A percentile compares a stretch with the other conserved stretches of the same genome.
Evolutionary conservation across 2,113 vertebrate genomes (phyloP).

Genomic region (Chunga burmeisteri): DNA sequence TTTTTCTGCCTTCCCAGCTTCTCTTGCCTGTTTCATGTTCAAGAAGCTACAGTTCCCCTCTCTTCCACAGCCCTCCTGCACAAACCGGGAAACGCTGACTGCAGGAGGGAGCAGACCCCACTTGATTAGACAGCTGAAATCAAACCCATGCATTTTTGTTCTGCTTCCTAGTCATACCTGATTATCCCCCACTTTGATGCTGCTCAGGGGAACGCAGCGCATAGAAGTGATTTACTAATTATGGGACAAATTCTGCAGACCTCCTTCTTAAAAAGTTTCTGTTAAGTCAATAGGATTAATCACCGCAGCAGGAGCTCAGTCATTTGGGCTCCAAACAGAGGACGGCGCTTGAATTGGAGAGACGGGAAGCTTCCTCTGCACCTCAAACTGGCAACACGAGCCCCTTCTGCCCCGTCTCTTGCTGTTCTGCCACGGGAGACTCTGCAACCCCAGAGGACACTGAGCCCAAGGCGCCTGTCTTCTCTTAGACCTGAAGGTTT

Average conservation of each 20-base stretch:
- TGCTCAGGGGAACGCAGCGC: neutral
- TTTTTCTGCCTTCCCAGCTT: neutral
- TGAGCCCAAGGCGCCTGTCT: rapidly evolving
- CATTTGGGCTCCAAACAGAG: neutral
- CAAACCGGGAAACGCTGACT: neutral
- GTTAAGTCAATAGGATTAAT: constrained; percentile 38
- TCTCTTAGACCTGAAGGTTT: neutral
- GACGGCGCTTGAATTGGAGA: neutral
- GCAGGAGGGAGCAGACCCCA: neutral
- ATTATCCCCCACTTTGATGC: constrained; percentile 49
- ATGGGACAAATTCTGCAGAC: constrained; percentile 32
- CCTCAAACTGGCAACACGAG: neutral
- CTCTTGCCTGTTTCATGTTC: neutral
- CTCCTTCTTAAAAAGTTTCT: neutral
- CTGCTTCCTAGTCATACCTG: constrained; percentile 43
- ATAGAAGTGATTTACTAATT: constrained; percentile 32
- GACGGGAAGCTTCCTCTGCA: neutral
- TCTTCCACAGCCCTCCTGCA: neutral
- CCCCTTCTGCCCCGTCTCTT: neutral
- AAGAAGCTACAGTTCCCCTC: neutral
- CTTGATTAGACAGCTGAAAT: neutral
- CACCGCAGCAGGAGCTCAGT: constrained; percentile 1
- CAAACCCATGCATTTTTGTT: neutral
- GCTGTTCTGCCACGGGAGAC: neutral
- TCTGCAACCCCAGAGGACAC: neutral